Evolutionary conservation across 2,888 invertebrate genomes (phyloP), one percentile per base, ranked within the genome.

Genomic region (Platycheirus rosarum): DNA sequence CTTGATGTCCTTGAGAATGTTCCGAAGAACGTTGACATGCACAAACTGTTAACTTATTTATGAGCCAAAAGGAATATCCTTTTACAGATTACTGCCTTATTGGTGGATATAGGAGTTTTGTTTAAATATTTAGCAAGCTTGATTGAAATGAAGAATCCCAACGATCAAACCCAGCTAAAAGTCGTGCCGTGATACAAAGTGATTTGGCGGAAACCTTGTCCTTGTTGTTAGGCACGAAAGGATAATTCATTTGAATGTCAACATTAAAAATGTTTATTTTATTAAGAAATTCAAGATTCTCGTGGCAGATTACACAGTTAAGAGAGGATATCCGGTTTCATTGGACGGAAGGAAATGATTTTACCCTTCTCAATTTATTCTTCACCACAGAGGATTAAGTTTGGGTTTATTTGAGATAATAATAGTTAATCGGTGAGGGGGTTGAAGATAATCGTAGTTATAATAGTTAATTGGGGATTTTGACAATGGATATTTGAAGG

Each of bases 41-140:
- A 57, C 48, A 62, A 53, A 46, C 62, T 68, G 68, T 44, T 75
- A 53, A 69, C 46, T 62, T 69, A 75, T 75, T 75, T 68, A 75
- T 53, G 51, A 53, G 18, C 44, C n/a, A n/a, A 18, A 37, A 18
- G 37, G 62, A 51, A 46, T 51, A 29, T 60, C 29, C 60, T 42
- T 46, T 18, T 46, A 16, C 29, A 26, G 62, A 68, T 68, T 68
- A 62, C 68, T 26, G 68, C 62, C 69, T 75, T 46, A 53, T 44
- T 26, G 9, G 18, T 8, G 26, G 14, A 4, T 11, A 29, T 29
- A 11, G 2, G 29, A 44, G 44, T 60, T n/a, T 44, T 32, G 60
- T 60, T 60, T 60, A 60, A 60, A 60, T 60, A 60, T 60, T 60
- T 29, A 60, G 60, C 23, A 51, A 37, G 75, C 44, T 68, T 60